Conservation (phyloP, 2,113 vertebrate genomes). For the Megalops atlanticus region DNA sequence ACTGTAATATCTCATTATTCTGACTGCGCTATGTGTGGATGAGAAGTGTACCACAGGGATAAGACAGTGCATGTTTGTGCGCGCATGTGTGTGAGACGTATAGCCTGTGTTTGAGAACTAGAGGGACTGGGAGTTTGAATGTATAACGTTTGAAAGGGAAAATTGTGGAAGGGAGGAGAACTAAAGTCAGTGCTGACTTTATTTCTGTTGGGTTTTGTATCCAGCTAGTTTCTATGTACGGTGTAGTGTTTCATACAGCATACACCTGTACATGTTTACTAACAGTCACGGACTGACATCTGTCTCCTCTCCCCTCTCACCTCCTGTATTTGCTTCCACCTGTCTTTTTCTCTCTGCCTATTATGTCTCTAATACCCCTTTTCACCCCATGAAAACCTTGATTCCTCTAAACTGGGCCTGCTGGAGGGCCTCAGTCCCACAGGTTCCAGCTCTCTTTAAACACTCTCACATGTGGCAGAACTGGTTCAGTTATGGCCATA, state of each 20-base stretch:
- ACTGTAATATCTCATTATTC: no score
- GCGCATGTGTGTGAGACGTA: neutral
- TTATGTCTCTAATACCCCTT: neutral
- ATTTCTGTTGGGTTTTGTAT: neutral
- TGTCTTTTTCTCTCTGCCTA: neutral
- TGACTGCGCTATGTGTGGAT: no score
- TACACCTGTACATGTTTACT: neutral
- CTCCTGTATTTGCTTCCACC: neutral
- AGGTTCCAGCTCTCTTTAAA: neutral
- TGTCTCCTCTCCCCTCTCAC: neutral
- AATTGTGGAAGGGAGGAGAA: neutral
- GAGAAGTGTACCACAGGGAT: neutral
- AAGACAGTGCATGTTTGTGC: neutral
- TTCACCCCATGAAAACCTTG: neutral
- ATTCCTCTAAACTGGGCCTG: neutral
- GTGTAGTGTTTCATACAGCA: neutral
- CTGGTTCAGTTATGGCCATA: neutral
- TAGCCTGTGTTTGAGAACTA: no score
- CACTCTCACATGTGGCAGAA: neutral
- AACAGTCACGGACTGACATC: neutral
- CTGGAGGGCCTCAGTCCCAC: neutral
- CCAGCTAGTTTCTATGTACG: neutral
- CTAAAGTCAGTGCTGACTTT: conserved; percentile 3
- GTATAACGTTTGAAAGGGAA: neutral
- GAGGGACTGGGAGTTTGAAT: conserved; percentile 5